Conservation (phyloP, 2,888 invertebrate species). For the Bellardia bayeri region DNA sequence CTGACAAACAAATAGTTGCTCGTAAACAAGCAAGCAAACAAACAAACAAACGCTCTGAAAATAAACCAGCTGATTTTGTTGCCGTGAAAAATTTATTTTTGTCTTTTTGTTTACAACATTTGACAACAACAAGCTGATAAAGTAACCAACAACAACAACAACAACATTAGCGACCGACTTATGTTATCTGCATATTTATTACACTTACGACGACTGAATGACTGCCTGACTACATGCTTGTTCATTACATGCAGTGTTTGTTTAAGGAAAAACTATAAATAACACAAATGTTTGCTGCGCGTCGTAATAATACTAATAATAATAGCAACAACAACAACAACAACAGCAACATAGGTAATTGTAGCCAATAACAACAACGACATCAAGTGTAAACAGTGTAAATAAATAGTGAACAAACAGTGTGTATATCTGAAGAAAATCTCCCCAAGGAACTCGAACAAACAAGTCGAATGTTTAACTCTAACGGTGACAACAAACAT, state of each 20-base stretch:
- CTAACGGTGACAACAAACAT: slow-evolving; percentile 58
- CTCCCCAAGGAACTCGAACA: neutral
- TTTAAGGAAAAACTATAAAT: slow-evolving; percentile 63
- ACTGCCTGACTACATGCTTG: neutral
- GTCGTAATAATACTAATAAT: slow-evolving; percentile 46
- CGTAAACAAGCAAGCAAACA: neutral
- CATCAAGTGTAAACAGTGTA: slow-evolving; percentile 46
- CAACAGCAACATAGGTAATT: slow-evolving; percentile 4
- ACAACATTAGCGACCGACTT: slow-evolving; percentile 28
- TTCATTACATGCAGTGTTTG: slow-evolving; percentile 5
- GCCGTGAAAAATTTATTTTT: slow-evolving; percentile 42
- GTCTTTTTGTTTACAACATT: slow-evolving; percentile 45
- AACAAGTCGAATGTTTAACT: slow-evolving; percentile 58
- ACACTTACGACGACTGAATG: neutral
- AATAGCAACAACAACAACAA: slow-evolving; percentile 1
- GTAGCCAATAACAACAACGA: slow-evolving; percentile 40
- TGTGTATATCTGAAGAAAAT: slow-evolving; percentile 1
- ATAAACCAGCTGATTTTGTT: slow-evolving; percentile 57
- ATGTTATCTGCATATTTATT: slow-evolving; percentile 27
- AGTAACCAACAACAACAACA: slow-evolving; percentile 25
- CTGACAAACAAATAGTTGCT: slow-evolving; percentile 33
- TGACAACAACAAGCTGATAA: slow-evolving; percentile 31
- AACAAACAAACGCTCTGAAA: slow-evolving; percentile 7
- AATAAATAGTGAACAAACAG: slow-evolving; percentile 51
- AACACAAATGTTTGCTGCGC: slow-evolving; percentile 66